A percentile compares a stretch with the other conserved stretches of the same genome.
phyloP scores from a whole-genome alignment of 2,113 vertebrate species.

The Paracanthobrama guichenoti region DNA sequence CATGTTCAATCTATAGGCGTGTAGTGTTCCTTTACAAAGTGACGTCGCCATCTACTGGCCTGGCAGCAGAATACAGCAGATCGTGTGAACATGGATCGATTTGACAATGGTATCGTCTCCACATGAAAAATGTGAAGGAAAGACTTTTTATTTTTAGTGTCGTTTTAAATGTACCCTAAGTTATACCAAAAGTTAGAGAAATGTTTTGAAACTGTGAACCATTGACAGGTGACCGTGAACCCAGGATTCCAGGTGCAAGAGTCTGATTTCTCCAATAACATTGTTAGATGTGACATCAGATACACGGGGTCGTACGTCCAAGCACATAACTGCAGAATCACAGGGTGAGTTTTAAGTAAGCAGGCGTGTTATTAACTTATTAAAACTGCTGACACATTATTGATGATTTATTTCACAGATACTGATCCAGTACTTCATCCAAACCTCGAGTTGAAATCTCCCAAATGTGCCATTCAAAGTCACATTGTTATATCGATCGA shows the following conservation, averaged over 20 bases:
- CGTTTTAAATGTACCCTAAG: too few species aligned
- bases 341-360: constrained; percentile 59
- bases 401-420: constrained; percentile 18
- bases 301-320: constrained; percentile 77
- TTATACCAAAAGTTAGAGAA: neutral
- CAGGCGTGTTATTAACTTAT: neutral
- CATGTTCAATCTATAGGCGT: too few species aligned
- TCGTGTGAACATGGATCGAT: too few species aligned
- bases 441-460: neutral
- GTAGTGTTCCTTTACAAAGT: too few species aligned
- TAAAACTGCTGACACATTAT: neutral
- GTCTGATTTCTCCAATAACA: constrained; percentile 80
- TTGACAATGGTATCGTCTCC: too few species aligned
- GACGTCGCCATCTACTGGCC: too few species aligned
- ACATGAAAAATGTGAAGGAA: too few species aligned
- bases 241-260: constrained; percentile 76
- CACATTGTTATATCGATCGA: neutral
- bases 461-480: neutral
- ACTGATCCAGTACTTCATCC: constrained; percentile 20
- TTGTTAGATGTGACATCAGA: constrained; percentile 73
- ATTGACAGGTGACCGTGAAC: constrained; percentile 77
- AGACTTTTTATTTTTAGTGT: too few species aligned
- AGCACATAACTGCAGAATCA: constrained; percentile 76
- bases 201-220: neutral
- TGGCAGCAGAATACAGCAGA: too few species aligned